phyloP scores from a whole-genome alignment of 2,797 vertebrate species.

The Avahi laniger region DNA sequence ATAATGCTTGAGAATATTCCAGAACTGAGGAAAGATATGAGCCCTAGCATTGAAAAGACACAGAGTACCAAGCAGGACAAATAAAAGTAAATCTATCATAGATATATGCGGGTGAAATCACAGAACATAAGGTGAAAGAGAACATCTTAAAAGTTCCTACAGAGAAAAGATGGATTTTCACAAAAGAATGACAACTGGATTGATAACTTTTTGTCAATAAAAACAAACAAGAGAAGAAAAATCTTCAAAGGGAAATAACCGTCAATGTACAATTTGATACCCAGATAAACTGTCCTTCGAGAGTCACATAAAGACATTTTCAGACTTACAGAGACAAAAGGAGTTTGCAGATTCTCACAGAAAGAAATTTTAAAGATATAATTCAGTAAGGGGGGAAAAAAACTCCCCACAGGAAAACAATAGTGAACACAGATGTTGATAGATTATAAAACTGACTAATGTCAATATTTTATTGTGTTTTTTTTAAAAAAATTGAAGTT shows the following conservation, averaged over 20 bases:
- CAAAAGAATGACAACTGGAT: not conserved
- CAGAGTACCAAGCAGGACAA: not conserved
- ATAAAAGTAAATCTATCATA: conserved; percentile 2
- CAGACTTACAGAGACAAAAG: conserved; percentile 29
- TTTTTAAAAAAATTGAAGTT: not conserved
- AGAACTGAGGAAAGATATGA: conserved; percentile 38
- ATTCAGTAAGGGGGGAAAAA: conserved; percentile 41
- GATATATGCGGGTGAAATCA: not conserved
- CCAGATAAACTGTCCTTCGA: conserved; percentile 48
- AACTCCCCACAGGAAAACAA: conserved; percentile 9
- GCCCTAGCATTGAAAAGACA: not conserved
- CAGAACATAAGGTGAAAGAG: not conserved
- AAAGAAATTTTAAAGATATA: conserved; percentile 19
- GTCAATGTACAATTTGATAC: conserved; percentile 54
- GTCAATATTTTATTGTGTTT: not conserved
- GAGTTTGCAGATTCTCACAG: not conserved
- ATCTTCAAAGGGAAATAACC: conserved; percentile 9
- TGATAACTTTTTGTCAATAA: conserved; percentile 14
- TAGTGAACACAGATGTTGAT: not conserved
- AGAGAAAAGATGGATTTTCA: conserved; percentile 8
- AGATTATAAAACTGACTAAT: not conserved
- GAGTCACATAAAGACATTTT: not conserved
- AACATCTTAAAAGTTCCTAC: not conserved
- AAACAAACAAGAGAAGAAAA: conserved; percentile 5
- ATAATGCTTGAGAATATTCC: not conserved